Conservation (phyloP, 2,888 invertebrate genomes). For the Meiosimyza decipiens region DNA sequence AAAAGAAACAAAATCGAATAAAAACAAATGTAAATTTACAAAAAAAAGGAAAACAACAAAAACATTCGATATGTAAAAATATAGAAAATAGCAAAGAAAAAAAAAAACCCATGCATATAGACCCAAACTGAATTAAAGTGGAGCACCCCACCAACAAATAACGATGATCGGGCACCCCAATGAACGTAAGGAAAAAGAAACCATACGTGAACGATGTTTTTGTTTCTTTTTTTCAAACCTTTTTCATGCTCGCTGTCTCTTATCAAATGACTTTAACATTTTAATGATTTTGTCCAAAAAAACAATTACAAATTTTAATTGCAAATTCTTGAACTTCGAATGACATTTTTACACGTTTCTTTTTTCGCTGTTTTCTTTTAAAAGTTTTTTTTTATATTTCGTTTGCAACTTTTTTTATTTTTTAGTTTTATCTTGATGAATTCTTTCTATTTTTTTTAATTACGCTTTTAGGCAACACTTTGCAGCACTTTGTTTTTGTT, state of each 20-base stretch:
- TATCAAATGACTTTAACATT: too few relatives aligned
- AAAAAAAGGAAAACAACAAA: slow-evolving; percentile 41
- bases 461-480: neutral
- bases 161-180: neutral
- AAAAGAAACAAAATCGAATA: slow-evolving; percentile 20
- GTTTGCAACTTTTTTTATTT: neutral
- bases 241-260: neutral
- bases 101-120: neutral
- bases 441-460: slow-evolving; percentile 4
- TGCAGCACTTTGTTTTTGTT: neutral
- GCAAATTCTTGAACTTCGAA: too few relatives aligned
- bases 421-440: neutral
- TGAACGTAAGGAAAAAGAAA: slow-evolving; percentile 12
- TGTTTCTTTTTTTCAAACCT: slow-evolving; percentile 9
- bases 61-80: slow-evolving; percentile 31
- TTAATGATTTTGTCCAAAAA: too few relatives aligned
- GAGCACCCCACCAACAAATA: slow-evolving; percentile 8
- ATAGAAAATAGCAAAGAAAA: neutral
- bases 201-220: slow-evolving; percentile 22
- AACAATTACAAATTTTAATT: too few relatives aligned
- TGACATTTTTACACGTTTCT: too few relatives aligned
- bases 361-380: too few relatives aligned
- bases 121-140: neutral
- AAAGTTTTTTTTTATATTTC: neutral
- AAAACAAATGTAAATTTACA: slow-evolving; percentile 12